Percentiles rank a stretch among this genome's conserved stretches.
phyloP scores from a whole-genome alignment of 2,113 vertebrate genomes.

The Chamaea fasciata region DNA sequence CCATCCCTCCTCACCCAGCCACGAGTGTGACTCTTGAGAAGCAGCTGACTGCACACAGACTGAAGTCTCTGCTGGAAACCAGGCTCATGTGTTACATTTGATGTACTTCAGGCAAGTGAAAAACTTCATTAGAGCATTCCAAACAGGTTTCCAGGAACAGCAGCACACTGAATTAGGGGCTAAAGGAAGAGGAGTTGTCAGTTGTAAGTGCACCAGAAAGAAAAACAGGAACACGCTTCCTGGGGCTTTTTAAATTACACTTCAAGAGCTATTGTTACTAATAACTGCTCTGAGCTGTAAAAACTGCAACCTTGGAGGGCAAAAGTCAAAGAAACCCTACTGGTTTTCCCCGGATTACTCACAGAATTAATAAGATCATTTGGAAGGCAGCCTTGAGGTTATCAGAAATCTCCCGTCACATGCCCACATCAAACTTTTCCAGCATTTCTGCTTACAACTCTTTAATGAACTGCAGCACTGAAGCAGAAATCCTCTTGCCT shows the following conservation, averaged over 20 bases:
- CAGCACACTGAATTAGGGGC: neutral
- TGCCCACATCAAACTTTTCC: conserved; percentile 7
- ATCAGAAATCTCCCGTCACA: conserved; percentile 60
- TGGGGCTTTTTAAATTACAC: conserved; percentile 54
- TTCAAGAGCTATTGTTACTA: conserved; percentile 50
- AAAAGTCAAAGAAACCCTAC: conserved; percentile 59
- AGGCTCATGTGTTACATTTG: neutral
- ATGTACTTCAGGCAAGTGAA: conserved; percentile 18
- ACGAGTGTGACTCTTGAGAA: neutral
- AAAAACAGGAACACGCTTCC: conserved; percentile 63
- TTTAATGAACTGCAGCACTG: conserved; percentile 54
- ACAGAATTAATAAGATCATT: conserved; percentile 61
- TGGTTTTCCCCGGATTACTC: conserved; percentile 29
- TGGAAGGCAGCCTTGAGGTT: conserved; percentile 60
- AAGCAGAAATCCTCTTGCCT: conserved; percentile 42
- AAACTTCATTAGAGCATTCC: conserved; percentile 26
- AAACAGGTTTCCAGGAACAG: conserved; percentile 25
- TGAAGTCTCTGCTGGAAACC: neutral
- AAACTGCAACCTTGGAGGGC: conserved; percentile 35
- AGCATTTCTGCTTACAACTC: conserved; percentile 43
- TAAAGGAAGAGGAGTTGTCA: conserved; percentile 13
- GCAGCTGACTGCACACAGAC: neutral
- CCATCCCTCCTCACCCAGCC: neutral
- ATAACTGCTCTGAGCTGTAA: conserved; percentile 48
- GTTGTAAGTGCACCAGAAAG: conserved; percentile 57